These are phyloP conservation scores for Tanypteryx hageni DNA, from an alignment of 2,888 invertebrate species.

Conservation along the genomic window DNA sequence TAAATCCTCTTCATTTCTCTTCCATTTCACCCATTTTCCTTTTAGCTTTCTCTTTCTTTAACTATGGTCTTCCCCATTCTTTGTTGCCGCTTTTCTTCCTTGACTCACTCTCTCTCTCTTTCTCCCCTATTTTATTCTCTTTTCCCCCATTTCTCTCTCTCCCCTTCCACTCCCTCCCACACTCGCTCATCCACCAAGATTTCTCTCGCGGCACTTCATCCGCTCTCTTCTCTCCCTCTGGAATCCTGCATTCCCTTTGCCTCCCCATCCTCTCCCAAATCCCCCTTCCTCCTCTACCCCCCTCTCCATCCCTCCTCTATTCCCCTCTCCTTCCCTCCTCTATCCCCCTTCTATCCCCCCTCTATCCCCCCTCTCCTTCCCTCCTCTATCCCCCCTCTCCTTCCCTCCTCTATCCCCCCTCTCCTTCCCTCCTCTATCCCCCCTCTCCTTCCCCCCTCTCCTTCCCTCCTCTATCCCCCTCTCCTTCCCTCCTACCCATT, in stretches of 20 bases:
- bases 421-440: not conserved
- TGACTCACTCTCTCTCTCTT: no score
- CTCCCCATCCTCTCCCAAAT: no score
- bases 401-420: not conserved
- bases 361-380: not conserved
- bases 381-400: not conserved
- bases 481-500: no score
- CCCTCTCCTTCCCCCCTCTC: not conserved
- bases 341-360: not conserved
- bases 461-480: no score
- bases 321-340: not conserved
- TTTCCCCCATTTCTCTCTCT: no score
- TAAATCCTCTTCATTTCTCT: no score
- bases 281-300: not conserved
- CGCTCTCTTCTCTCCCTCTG: not conserved
- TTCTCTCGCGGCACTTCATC: not conserved
- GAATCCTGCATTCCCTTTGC: not conserved
- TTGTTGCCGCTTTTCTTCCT: no score
- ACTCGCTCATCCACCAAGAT: not conserved
- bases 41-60: no score
- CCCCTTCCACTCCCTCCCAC: no score
- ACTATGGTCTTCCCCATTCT: no score
- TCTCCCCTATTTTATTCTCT: no score
- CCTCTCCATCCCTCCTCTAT: not conserved
- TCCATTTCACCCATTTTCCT: no score